Evolutionary conservation across 2,797 vertebrate genomes (phyloP).

Genomic region (Mus caroli): DNA sequence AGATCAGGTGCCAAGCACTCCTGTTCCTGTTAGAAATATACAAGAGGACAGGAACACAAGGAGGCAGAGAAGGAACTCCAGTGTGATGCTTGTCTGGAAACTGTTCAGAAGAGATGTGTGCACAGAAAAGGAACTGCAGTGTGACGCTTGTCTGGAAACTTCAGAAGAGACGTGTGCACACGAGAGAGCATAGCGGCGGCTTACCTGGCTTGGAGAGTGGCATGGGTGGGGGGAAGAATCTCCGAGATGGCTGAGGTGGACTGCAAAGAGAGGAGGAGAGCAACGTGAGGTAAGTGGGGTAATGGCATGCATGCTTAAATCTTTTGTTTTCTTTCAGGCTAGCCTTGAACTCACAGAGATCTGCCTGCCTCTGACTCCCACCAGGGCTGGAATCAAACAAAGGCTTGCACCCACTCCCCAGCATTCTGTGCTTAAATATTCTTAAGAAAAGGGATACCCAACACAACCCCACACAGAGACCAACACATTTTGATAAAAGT

Average conservation of each 20-base stretch:
- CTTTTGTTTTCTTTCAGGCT: neutral
- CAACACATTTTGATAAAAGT: neutral
- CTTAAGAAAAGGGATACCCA: neutral
- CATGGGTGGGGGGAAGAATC: conserved; percentile 98
- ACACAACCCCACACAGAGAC: neutral
- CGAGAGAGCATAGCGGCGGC: neutral
- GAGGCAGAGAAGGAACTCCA: neutral
- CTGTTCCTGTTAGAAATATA: neutral
- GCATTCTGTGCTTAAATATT: neutral
- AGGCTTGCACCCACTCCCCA: neutral
- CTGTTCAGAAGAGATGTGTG: neutral
- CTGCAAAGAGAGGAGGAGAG: conserved; percentile 86
- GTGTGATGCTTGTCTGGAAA: neutral
- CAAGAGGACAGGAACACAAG: neutral
- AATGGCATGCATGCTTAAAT: neutral
- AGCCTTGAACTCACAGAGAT: neutral
- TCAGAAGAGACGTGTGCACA: neutral
- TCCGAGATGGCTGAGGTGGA: conserved; percentile 94
- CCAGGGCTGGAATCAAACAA: neutral
- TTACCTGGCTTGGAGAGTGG: conserved; percentile 98
- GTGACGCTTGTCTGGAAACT: neutral
- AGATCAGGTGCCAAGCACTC: conserved; percentile 26
- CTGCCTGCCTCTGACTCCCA: no score
- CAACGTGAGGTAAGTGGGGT: neutral
- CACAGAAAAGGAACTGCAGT: neutral